Base-by-base conservation (phyloP, 2,113 vertebrate genomes). In the Helogale parvula region DNA sequence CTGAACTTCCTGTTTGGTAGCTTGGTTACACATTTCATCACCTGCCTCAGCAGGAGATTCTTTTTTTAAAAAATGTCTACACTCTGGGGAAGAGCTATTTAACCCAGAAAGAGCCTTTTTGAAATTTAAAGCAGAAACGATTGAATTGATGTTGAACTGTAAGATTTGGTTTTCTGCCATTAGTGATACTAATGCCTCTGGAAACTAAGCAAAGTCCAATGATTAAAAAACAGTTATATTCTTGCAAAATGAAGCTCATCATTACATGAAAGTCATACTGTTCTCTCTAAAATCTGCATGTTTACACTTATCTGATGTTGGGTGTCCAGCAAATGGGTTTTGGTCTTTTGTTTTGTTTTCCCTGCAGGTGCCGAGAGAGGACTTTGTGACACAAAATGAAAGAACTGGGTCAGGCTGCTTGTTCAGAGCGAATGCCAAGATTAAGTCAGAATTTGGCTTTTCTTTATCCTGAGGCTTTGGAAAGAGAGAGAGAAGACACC, bases 381-480 rank as follows among this genome's bases (percentile, higher is more conserved):
- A 92, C 68, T 87, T 66, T 60, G 54, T 60, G 88, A 89, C 63
- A 63, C 52, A 45, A 21, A 88, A 21, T 35, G 52, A 38, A 35
- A 87, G 88, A 95, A 97, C 60, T 87, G 50, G 88, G 92, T 98
- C 88, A 98, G 96, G 21, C 93, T 94, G 38, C 72, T 83, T 72
- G 54, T 52, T 92, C 88, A 60, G 38, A 88, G 45, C 17, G 52
- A 79, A 90, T n/a, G 23, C 45, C 91, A 80, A 96, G 72, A 81
- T 77, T 76, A 60, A 23, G 52, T 31, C 60, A 94, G 91, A 79
- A 89, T 66, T 82, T 47, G 80, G 12, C 69, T 96, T 79, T 92
- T 84, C 85, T 80, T 95, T 90, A 90, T 95, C 57, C 38, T 1
- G 45, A 90, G 60, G 79, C 50, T 95, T 89, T 95, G 74, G 84